Evolutionary conservation across 2,113 vertebrate genomes (phyloP).

Genomic region (cattle (Bos taurus)): DNA sequence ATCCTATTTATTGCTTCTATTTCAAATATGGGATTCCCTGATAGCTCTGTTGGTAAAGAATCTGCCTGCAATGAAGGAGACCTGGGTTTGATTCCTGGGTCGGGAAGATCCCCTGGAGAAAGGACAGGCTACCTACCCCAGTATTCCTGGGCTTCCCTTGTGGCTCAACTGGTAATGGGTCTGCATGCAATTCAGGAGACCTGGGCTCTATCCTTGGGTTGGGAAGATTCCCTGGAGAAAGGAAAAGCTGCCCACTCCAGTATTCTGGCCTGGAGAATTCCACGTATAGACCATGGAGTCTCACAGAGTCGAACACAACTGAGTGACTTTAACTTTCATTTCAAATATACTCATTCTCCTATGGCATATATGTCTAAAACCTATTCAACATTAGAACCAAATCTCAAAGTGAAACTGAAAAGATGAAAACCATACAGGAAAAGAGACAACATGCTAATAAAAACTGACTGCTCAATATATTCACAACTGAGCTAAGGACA

Average conservation of each 20-base stretch:
- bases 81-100: not conserved
- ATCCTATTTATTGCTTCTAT: not conserved
- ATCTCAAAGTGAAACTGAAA: not conserved
- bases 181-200: not conserved
- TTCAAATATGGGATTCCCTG: not conserved
- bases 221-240: not conserved
- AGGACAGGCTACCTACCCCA: not conserved
- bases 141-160: not conserved
- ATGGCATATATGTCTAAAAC: not conserved
- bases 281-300: not conserved
- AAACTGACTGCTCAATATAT: not conserved
- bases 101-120: not conserved
- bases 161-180: not conserved
- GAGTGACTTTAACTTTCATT: not conserved
- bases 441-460: not conserved
- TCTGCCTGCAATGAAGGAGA: not conserved
- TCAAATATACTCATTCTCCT: not conserved
- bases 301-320: not conserved
- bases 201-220: not conserved
- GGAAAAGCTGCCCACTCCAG: not conserved
- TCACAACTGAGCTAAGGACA: not conserved
- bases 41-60: not conserved
- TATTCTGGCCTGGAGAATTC: not conserved
- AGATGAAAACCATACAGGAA: conserved; percentile 23
- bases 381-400: not conserved